phyloP scores from a whole-genome alignment of 1,140 invertebrate species.

The Lamellibrachia luymesi region DNA sequence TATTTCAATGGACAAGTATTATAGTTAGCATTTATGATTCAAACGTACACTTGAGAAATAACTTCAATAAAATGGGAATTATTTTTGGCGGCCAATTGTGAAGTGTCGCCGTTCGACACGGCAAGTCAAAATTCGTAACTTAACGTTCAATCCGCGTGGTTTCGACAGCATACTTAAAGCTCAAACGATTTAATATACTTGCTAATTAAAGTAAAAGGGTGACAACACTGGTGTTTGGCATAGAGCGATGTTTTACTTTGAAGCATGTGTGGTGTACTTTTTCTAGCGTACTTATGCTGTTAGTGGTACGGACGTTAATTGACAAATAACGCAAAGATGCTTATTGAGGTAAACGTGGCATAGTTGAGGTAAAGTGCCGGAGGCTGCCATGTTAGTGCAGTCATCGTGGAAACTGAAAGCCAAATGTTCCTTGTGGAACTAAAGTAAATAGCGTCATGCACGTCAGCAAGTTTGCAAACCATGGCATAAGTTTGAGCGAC shows the following conservation, averaged over 20 bases:
- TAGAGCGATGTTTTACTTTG: not conserved
- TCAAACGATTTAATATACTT: too few species aligned
- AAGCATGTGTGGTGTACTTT: not conserved
- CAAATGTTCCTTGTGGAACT: not conserved
- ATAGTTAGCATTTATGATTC: not conserved
- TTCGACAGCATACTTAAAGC: not conserved
- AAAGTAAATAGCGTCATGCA: too few species aligned
- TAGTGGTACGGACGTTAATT: not conserved
- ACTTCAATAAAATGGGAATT: not conserved
- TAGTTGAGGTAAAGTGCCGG: not conserved
- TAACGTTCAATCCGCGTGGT: not conserved
- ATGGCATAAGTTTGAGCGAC: not conserved
- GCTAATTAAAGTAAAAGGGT: not conserved
- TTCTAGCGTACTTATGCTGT: not conserved
- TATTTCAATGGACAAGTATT: too few species aligned
- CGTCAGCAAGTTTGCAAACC: not conserved
- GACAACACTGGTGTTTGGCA: not conserved
- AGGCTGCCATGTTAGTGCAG: not conserved
- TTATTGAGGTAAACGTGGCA: not conserved
- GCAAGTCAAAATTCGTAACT: too few species aligned
- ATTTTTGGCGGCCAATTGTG: not conserved
- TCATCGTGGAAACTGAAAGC: not conserved
- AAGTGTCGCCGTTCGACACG: too few species aligned
- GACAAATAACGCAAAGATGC: not conserved
- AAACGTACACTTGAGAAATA: not conserved